Evolutionary conservation across 2,888 invertebrate species (phyloP), one percentile per base, ranked within the genome.

Genomic region (Dolomedes plantarius): DNA sequence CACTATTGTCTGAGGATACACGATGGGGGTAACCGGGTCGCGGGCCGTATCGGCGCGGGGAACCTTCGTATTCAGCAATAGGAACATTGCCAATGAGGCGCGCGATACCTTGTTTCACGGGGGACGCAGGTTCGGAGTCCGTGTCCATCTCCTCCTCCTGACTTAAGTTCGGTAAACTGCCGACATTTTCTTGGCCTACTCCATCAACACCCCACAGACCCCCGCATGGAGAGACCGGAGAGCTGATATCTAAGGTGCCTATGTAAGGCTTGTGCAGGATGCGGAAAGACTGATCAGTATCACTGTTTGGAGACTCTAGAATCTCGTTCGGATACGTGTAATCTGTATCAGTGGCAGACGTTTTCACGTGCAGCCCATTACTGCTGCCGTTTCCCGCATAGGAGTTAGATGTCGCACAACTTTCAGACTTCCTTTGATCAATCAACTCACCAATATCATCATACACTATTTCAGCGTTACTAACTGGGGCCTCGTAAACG

Each of bases 11-110:
- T 13, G 82, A 69, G 50, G 85, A 41, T 36, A 90, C 89, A 19
- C 91, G 88, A 91, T 96, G 96, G 88, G 97, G 97, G 92, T 97
- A 97, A 19, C 97, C 97, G 71, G 97, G 97, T 31, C 94, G 93
- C 81, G 94, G 93, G 3, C 96, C 97, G 91, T 97, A 97, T 89
- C 97, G 94, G 89, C 96, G 93, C 19, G 97, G 97, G 62, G 97
- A 97, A 19, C 96, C 97, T 89, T 97, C 96, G 91, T 97, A 97
- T 90, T 97, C 96, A 27, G 97, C 96, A 89, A 97, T 97, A n/a
- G 97, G 97, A 90, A 96, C 92, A 91, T 94, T 95, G 68, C 96
- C 96, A 90, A 96, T 96, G 62, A 95, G 80, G 13, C 89, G 80
- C 2, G 89, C 88, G 64, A 89, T 89, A n/a, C 87, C 87, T 65